Evolutionary conservation across 2,113 vertebrate genomes (phyloP).

Genomic region (Nicator chloris): DNA sequence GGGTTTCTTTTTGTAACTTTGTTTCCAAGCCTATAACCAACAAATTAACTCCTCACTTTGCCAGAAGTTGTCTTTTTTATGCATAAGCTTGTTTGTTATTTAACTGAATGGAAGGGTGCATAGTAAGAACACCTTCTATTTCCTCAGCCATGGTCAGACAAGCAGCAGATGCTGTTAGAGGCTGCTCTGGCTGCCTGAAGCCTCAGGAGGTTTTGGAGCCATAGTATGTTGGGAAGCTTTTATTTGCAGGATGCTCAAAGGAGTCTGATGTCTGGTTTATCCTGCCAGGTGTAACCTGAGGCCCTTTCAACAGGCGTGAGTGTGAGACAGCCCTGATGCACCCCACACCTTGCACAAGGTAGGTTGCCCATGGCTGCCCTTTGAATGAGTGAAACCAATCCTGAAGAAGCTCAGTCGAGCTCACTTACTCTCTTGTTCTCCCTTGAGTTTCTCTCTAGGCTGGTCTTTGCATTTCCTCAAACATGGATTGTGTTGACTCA

Average conservation of each 20-base stretch:
- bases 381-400: not conserved
- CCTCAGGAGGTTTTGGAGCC: not conserved
- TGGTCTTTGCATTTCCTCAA: not conserved
- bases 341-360: not conserved
- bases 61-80: not conserved
- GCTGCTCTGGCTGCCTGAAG: not conserved
- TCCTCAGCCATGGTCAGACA: not conserved
- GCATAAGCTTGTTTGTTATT: accelerated
- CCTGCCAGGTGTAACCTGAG: not conserved
- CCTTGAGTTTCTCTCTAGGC: not conserved
- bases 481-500: not conserved
- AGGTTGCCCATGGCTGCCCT: not conserved
- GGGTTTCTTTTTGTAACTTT: not conserved
- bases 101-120: not conserved
- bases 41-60: not conserved
- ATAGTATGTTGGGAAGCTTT: not conserved
- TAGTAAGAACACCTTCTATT: not conserved
- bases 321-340: not conserved
- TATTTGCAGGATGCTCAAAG: not conserved
- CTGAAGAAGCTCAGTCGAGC: not conserved
- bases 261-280: not conserved
- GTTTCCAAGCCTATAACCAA: not conserved
- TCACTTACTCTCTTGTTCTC: not conserved
- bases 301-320: not conserved
- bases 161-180: not conserved